Evolutionary conservation across 1,140 invertebrate species (phyloP), one percentile per base, ranked within the genome.

Genomic region (Lasioglossum baleicum): DNA sequence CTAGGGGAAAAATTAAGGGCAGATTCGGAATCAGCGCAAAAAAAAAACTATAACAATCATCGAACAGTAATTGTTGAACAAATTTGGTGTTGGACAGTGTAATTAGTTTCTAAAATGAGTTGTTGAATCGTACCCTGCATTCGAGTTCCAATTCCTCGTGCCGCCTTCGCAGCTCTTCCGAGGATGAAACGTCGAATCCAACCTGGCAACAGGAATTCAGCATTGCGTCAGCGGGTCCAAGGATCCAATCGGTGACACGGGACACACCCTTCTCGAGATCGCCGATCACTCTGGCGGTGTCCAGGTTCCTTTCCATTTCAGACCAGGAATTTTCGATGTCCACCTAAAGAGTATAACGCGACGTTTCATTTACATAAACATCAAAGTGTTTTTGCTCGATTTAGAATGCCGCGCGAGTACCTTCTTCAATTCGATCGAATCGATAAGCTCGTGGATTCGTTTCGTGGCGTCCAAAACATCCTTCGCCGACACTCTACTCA

Each of bases 141-240:
- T 96, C 95, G 77, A 97, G 90, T 89, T 97, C 96, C 22, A 97
- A 91, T 72, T 95, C 94, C 91, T 97, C 96, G 84, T 97, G 96
- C 73, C 96, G 95, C 70, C 94, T 93, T 65, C 96, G 93, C 17
- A 97, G 90, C 78, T 95, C 94, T 84, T 97, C 96, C 7, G 96
- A 96, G 8, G 95, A 95, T 15, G 94, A 90, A 15, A 96, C 95
- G 80, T 96, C 96, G 83, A 95, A 95, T 0, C 96, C 96, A 48
- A 97, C 96, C 88, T 95, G 95, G 75, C 94, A 94, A 82, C 96
- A 95, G 1, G 94, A 94, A 79, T 95, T 95, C 20, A 97, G 90
- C 89, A 96, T 93, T 75, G 94, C 94, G 88, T 97, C 96, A 1
- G 96, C 96, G 67, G 95, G 95, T 61, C 96, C 95, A 22, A 97